Base-by-base conservation (phyloP, 2,113 vertebrate genomes). In the Glareola pratincola region DNA sequence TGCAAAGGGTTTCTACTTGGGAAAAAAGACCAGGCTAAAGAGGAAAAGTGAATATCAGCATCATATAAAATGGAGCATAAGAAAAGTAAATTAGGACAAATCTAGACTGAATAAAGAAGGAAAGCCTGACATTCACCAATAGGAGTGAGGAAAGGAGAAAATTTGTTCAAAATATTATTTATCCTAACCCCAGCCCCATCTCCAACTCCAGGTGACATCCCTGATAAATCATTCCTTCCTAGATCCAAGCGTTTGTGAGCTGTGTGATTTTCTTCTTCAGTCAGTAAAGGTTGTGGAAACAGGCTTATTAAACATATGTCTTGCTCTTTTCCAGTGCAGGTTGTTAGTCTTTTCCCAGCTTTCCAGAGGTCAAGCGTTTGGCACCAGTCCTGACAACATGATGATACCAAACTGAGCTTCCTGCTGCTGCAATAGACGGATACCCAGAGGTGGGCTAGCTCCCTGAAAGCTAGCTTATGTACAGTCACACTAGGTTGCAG, bases 311-410 rank as follows among this genome's bases (percentile, higher is more conserved):
- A 88, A 72, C 41, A 69, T 56, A 60, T 1, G 12, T 32, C 41
- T 77, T 45, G 56, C 8, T 62, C 39, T 62, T 90, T 88, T 62
- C 45, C 62, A 41, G 0, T 23, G 13, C 50, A 86, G 34, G 21
- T 27, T 88, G 18, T 83, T 86, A 73, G 78, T 66, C 48, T 93
- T 88, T 92, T 88, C 48, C 60, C 50, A 80, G 53, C 39, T 94
- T 94, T 93, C 67, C 57, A 88, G 67, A 92, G 75, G 82, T 93
- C 71, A 92, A 88, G 41, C 16, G 45, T 32, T 93, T 92, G 85
- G 75, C 92, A 53, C 24, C 7, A 62, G 7, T 93, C 54, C 71
- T 94, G 67, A 93, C 1, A 7, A 81, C 29, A 29, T 29, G 59
- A 90, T 80, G 67, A 80, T 86, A 36, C 75, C 85, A 90, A 90